These are phyloP conservation scores for Clistopyga incitator DNA, from an alignment of 2,888 invertebrate species.

Conservation along the genomic window DNA sequence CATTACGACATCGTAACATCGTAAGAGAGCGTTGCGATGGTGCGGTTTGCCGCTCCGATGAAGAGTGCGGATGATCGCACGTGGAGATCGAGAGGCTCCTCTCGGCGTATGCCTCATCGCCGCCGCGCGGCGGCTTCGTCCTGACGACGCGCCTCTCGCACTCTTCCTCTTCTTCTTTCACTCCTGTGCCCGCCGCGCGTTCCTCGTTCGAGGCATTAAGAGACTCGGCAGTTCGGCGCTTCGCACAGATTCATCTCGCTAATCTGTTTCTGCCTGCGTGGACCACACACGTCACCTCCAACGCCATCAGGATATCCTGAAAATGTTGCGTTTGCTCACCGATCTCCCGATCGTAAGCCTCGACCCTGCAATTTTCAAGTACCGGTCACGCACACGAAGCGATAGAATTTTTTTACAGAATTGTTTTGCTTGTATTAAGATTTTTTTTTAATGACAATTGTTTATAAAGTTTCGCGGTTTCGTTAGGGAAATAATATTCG, in stretches of 20 bases:
- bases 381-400: background rate
- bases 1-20: slow-evolving; percentile 79
- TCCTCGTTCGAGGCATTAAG: slow-evolving; percentile 64
- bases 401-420: no score
- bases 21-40: slow-evolving; percentile 69
- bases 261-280: slow-evolving; percentile 75
- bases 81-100: slow-evolving; percentile 61
- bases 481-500: background rate
- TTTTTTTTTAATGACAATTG: no score
- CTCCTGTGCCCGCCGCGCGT: background rate
- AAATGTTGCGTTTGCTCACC: background rate
- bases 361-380: background rate
- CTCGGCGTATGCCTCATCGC: slow-evolving; percentile 37
- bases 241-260: slow-evolving; percentile 76
- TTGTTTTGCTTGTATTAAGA: no score
- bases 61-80: slow-evolving; percentile 55
- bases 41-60: slow-evolving; percentile 40
- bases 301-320: slow-evolving; percentile 25
- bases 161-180: slow-evolving; percentile 24
- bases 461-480: background rate
- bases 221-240: slow-evolving; percentile 49
- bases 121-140: no score
- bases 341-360: background rate
- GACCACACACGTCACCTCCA: slow-evolving; percentile 73
- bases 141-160: slow-evolving; percentile 49